These are phyloP conservation scores for Amblyopsis rosae DNA, from an alignment of 2,113 vertebrate species.

Conservation along the genomic window DNA sequence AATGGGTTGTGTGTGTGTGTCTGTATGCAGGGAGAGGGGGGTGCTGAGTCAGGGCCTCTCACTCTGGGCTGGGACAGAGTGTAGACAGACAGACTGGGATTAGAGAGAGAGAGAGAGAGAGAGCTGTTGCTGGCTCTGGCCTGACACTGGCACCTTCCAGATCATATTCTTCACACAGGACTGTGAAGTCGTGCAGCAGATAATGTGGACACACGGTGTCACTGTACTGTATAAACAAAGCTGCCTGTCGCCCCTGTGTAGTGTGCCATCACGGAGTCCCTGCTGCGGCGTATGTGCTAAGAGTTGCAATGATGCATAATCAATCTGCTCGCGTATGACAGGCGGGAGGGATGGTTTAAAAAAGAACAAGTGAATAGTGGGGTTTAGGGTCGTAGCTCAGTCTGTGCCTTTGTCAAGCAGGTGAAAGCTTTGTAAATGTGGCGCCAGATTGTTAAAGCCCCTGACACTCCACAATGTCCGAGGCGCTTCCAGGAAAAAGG, in stretches of 20 bases:
- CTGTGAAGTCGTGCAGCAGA: constrained; percentile 15
- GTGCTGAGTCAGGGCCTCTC: constrained; percentile 80
- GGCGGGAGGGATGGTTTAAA: constrained; percentile 38
- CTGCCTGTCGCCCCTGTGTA: not conserved
- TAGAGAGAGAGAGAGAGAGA: constrained; percentile 42
- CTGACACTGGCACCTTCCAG: constrained; percentile 40
- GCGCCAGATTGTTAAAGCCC: constrained; percentile 82
- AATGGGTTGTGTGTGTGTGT: constrained; percentile 80
- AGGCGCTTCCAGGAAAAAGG: constrained; percentile 77
- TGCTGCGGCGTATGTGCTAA: constrained; percentile 1
- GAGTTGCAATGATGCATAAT: constrained; percentile 21
- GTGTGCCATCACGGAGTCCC: not conserved
- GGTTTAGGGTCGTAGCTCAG: constrained; percentile 80
- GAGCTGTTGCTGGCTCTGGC: not conserved
- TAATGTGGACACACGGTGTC: not conserved
- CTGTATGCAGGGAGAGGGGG: constrained; percentile 62
- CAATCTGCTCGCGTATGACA: constrained; percentile 29
- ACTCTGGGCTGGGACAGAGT: constrained; percentile 63
- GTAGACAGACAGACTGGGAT: constrained; percentile 67
- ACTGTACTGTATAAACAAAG: too few relatives aligned
- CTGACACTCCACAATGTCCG: constrained; percentile 79
- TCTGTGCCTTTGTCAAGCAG: constrained; percentile 80
- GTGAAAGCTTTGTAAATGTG: constrained; percentile 83
- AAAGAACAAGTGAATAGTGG: constrained; percentile 71
- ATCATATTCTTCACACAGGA: constrained; percentile 51